Base-by-base conservation (phyloP, 92 coral and sea anemone species). In the Phymanthus crucifer region DNA sequence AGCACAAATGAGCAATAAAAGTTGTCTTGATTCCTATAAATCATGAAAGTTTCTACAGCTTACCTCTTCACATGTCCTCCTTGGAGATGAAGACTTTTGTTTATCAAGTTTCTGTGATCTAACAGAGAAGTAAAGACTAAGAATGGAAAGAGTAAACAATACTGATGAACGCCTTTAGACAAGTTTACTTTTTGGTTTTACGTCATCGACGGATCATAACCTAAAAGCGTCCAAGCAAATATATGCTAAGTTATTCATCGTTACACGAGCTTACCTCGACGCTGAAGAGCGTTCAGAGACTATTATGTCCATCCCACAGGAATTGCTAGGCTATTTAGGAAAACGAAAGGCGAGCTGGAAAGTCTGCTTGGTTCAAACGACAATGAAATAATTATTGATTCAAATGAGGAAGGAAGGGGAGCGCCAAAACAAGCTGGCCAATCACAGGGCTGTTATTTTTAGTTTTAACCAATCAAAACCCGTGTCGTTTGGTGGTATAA, bases 351-450 rank as follows among this genome's bases (percentile, higher is more conserved):
- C 17, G 0, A 52, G 36, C 27, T 23, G 64, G 58, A 32, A 26
- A 64, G 48, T 57, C 70, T 37, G 68, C 32, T 57, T 16, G n/a
- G 19, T 37, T 14, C 73, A 40, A 35, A 34, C 47, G 72, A 77
- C 43, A 47, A 70, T 24, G 46, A 8, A 50, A 61, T 77, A 47
- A 77, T 77, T n/a, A n/a, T n/a, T 77, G 31, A 77, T 77, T 77
- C 81, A 77, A 77, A 77, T 64, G 54, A 77, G 81, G 81, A 77
- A 77, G 81, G 81, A 77, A 77, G 81, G 40, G 81, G 81, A 77
- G 81, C 81, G 81, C 81, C 81, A 77, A 61, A 21, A n/a, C 32
- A 21, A 34, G 1, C 32, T 23, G 40, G 27, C 81, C 81, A 77
- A 77, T 77, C 81, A 61, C 35, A 77, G 21, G 11, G 81, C 81